Evolutionary conservation across 1,140 invertebrate genomes (phyloP), one percentile per base, ranked within the genome.

Genomic region (Penaeus japonicus): DNA sequence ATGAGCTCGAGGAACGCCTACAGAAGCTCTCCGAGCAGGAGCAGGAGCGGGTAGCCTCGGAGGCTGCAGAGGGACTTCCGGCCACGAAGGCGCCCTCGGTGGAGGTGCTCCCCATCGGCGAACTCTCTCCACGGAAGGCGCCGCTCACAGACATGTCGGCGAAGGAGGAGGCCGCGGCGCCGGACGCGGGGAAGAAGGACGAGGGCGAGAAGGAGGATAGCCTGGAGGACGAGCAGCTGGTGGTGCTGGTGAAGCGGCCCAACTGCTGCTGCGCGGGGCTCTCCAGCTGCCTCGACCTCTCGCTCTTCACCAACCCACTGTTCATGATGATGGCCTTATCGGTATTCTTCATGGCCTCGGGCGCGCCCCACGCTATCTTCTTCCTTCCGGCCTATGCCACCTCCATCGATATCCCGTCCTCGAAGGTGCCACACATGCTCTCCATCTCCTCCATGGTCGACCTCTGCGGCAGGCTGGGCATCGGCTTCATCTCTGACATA

Each of bases 311-410:
- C 90, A 95, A 90, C 55, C 84, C 85, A 4, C 55, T 89, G 54
- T 96, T 96, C 90, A 94, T 96, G 54, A 92, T 96, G 88, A 94
- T 96, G 92, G 95, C 95, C 85, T 93, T 95, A 2, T 96, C 95
- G 10, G 95, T 96, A 17, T 95, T 94, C 10, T 92, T 96, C 2
- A 96, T 96, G 95, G 96, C 95, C 0, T 95, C 95, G 5, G 96
- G 95, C 10, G 96, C 95, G 30, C 96, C 96, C 0, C 96, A 96
- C 91, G 95, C 96, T 92, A 91, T 96, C 7, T 96, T 96, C 91
- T 96, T 96, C 91, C 92, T 96, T 70, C 96, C 95, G 1, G 95
- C 96, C 0, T 95, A 96, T 91, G 95, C 95, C 0, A 94, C 95
- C 0, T 89, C 89, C 0, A 93, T 93, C n/a, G 95, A 95, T 1